These are phyloP conservation scores for Samia ricini DNA, from an alignment of 1,140 invertebrate species.

Conservation along the genomic window DNA sequence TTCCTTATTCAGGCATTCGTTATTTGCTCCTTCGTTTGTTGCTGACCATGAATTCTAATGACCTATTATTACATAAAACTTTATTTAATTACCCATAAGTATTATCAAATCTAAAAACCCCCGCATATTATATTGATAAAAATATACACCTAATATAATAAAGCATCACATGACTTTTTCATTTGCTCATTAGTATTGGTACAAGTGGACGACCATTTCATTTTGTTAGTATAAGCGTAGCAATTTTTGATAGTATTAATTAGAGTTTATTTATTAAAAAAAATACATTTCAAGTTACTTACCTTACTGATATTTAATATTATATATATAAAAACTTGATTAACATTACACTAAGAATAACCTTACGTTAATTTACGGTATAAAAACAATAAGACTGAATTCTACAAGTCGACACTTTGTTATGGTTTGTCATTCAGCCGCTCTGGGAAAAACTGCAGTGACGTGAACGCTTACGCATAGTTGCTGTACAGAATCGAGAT, in stretches of 20 bases:
- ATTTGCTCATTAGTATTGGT: background rate
- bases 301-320: constrained; percentile 13
- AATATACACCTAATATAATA: background rate
- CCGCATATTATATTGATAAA: background rate
- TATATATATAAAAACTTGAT: background rate
- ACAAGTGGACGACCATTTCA: constrained; percentile 31
- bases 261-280: background rate
- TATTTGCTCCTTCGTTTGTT: background rate
- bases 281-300: background rate
- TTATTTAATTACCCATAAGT: too few relatives aligned
- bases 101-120: background rate
- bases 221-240: constrained; percentile 6
- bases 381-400: constrained; percentile 16
- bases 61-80: too few relatives aligned
- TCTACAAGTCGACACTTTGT: constrained; percentile 15
- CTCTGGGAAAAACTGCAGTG: constrained; percentile 24
- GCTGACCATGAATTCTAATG: background rate
- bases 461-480: constrained; percentile 35
- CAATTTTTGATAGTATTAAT: background rate
- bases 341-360: constrained; percentile 13
- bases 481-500: constrained; percentile 2
- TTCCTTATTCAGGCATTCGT: background rate
- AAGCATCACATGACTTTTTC: constrained; percentile 7
- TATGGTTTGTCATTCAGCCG: constrained; percentile 20
- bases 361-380: constrained; percentile 16